Base-by-base conservation (phyloP, 2,113 vertebrate species). In the Clinocottus analis region DNA sequence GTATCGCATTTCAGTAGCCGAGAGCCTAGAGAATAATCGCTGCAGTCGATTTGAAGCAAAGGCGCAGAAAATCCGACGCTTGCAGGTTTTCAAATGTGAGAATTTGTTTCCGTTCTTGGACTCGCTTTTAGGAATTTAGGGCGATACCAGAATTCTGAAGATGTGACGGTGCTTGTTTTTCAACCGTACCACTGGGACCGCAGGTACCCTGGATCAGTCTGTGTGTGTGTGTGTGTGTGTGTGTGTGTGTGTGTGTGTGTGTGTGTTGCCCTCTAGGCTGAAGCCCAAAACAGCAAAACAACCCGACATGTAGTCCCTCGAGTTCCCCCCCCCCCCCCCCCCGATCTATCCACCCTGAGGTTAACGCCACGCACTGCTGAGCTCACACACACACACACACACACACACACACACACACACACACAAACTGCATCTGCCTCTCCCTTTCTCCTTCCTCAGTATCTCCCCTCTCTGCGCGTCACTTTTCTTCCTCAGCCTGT, bases 381-480 rank as follows among this genome's bases (percentile, higher is more conserved):
- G 27, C 51, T 31, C 23, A 85, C 75, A 83, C 74, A 63, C 86
- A 82, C 75, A 60, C 65, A 77, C 37, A 63, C 63, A 56, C 45
- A 75, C 67, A 61, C 60, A 63, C 13, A 56, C 67, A 56, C 74
- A 49, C 78, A 88, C 74, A 83, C 69, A 68, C 84, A 88, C 73
- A 61, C 62, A 76, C 39, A 65, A 53, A 53, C 35, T n/a, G n/a
- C n/a, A n/a, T n/a, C n/a, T 31, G 29, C 4, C 29, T 31, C 29
- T 4, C 29, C 29, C 29, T 31, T 4, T 31, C 29, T 31, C 29
- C 29, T 31, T 4, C 4, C 29, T 31, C 29, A 31, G 29, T 31
- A 31, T 31, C 29, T 31, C 29, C 29, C 29, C 29, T n/a, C 29
- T 31, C 29, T 31, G n/a, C n/a, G n/a, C n/a, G n/a, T n/a, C n/a